Evolutionary conservation across 1,140 invertebrate species (phyloP).

Genomic region (Drosophila orena): DNA sequence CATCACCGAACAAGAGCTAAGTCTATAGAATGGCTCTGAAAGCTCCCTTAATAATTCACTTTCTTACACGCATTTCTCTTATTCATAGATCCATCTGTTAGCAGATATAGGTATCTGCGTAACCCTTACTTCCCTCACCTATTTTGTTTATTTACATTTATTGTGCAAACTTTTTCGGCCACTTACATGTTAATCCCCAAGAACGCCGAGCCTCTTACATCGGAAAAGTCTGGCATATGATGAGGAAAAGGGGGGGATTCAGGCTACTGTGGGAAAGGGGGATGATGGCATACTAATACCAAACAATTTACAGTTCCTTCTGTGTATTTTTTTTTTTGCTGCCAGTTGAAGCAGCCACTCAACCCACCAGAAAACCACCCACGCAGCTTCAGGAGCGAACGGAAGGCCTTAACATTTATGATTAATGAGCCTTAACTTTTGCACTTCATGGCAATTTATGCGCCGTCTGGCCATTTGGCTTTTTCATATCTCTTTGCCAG

Average conservation of each 20-base stretch:
- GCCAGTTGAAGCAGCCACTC: too few relatives aligned
- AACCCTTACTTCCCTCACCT: constrained; percentile 29
- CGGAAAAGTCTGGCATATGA: constrained; percentile 35
- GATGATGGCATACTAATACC: constrained; percentile 63
- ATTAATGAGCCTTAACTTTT: constrained; percentile 83
- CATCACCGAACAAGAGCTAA: too few relatives aligned
- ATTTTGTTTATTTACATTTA: constrained; percentile 42
- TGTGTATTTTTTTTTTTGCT: constrained; percentile 50
- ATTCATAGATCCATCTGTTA: constrained; percentile 13
- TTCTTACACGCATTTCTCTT: neutral
- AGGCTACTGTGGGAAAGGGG: neutral
- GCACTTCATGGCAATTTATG: constrained; percentile 78
- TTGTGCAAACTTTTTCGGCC: constrained; percentile 23
- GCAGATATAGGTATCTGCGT: constrained; percentile 18
- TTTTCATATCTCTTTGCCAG: constrained; percentile 59
- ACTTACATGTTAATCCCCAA: constrained; percentile 36
- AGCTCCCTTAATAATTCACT: neutral
- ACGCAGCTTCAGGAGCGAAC: constrained; percentile 29
- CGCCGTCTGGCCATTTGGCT: constrained; percentile 64
- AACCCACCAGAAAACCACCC: too few relatives aligned
- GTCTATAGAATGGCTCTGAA: neutral
- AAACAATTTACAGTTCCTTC: constrained; percentile 77
- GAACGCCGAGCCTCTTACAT: constrained; percentile 10
- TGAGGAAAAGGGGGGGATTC: neutral
- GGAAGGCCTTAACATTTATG: constrained; percentile 69